Base-by-base conservation (phyloP, 92 coral and sea anemone genomes). In the Palythoa heliodiscus region DNA sequence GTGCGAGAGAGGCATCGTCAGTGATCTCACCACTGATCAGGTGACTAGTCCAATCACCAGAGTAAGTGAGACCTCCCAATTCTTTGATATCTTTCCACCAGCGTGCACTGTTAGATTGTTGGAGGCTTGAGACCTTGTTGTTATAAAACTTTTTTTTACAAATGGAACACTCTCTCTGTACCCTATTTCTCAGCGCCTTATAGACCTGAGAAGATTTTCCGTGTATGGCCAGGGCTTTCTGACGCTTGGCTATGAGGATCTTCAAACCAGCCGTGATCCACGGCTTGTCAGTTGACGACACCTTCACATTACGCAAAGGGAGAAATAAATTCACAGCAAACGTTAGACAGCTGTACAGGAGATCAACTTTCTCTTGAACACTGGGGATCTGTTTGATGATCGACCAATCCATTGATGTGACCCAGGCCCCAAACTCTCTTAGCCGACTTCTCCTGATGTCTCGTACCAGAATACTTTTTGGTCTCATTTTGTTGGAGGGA, bases 61-160 rank as follows among this genome's bases (percentile, higher is more conserved):
- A 7, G 75, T 38, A 70, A 17, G 75, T 19, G 14, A 88, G 67
- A 25, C 84, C 84, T 3, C 91, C 91, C 29, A 83, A 53, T 14
- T 83, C 53, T 84, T 88, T 88, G 17, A 88, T 76, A 19, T 88
- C 88, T 39, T 64, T 88, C 88, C 88, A 88, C 88, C 91, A 88
- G 20, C 76, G 66, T 15, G 88, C 54, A 11, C 24, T 71, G 40
- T 71, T 89, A n/a, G 86, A 63, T 38, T 86, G 23, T 67, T 88
- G 80, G 6, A 84, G 84, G 24, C 69, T 67, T 7, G 86, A 64
- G 12, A 88, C 88, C 39, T 43, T 70, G 53, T 85, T 58, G 37
- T 86, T 37, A 25, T 71, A 82, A 61, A 52, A 88, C 16, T 71
- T 20, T 73, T 76, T 66, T 61, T 78, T 70, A 58, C 80, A 76